These are phyloP conservation scores for Parasteatoda tepidariorum DNA, from an alignment of 1,140 invertebrate genomes.

Conservation along the genomic window DNA sequence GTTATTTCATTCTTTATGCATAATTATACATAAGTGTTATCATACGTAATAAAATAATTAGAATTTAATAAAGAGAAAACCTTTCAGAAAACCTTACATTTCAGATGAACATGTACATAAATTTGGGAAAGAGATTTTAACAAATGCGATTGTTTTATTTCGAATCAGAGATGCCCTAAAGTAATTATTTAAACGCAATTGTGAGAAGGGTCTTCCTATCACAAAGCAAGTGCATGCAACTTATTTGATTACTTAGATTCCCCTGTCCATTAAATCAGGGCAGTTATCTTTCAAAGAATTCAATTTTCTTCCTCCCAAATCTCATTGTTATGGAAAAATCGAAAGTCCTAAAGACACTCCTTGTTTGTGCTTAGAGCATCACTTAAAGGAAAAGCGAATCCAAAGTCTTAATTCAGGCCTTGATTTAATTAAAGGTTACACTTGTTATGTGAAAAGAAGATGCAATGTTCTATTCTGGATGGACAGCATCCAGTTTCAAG, in stretches of 20 bases:
- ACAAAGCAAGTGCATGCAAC: not conserved
- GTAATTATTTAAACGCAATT: constrained; percentile 23
- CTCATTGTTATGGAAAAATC: constrained; percentile 40
- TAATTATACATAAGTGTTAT: too few species aligned
- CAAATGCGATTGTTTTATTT: too few species aligned
- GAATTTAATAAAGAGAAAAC: too few species aligned
- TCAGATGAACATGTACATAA: too few species aligned
- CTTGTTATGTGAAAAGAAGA: too few species aligned
- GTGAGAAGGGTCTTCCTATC: constrained; percentile 7
- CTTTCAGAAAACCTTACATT: too few species aligned
- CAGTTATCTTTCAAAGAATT: constrained; percentile 24
- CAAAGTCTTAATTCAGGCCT: constrained; percentile 14
- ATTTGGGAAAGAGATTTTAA: too few species aligned
- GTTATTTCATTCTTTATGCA: too few species aligned
- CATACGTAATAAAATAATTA: too few species aligned
- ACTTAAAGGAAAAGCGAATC: constrained; percentile 19
- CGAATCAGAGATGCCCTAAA: too few species aligned
- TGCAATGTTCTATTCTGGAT: too few species aligned
- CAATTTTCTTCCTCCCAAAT: constrained; percentile 10
- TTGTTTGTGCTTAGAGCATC: not conserved
- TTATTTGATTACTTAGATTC: constrained; percentile 21
- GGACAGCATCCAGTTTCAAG: too few species aligned
- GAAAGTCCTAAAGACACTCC: constrained; percentile 13
- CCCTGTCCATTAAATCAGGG: constrained; percentile 23
- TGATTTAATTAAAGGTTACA: constrained; percentile 29